phyloP scores from a whole-genome alignment of 2,797 vertebrate species.

The Coccyzus lansbergi region DNA sequence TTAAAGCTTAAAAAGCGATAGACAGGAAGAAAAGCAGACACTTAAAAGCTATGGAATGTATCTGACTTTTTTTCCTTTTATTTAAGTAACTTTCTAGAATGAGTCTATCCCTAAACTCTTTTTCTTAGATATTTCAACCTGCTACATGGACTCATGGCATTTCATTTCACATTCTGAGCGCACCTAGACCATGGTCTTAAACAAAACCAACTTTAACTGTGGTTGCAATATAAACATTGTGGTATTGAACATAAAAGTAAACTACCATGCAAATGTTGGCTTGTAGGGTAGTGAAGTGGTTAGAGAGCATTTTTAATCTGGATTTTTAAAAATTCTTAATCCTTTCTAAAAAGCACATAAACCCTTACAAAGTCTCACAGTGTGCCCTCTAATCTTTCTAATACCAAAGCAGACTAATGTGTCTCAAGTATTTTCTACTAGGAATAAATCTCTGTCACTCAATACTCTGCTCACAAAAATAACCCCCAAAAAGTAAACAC shows the following conservation, averaged over 20 bases:
- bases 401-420: slow-evolving; percentile 43
- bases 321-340: slow-evolving; percentile 58
- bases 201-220: slow-evolving; percentile 11
- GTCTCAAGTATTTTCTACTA: slow-evolving; percentile 53
- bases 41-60: not conserved
- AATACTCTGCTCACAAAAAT: slow-evolving; percentile 29
- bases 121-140: not conserved
- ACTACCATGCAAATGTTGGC: not conserved
- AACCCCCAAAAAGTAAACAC: slow-evolving; percentile 17
- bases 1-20: not conserved
- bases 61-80: not conserved
- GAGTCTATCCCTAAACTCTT: not conserved
- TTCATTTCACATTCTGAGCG: not conserved
- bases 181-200: not conserved
- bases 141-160: not conserved
- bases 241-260: slow-evolving; percentile 16
- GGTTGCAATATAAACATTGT: not conserved
- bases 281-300: slow-evolving; percentile 1
- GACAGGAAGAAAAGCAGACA: not conserved
- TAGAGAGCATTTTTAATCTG: slow-evolving; percentile 43
- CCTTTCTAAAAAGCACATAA: slow-evolving; percentile 57
- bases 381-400: slow-evolving; percentile 63
- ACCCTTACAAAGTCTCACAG: slow-evolving; percentile 72
- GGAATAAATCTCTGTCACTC: slow-evolving; percentile 37
- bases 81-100: not conserved